Conservation (phyloP, 1,140 invertebrate genomes). For the Stegodyphus dumicola region DNA sequence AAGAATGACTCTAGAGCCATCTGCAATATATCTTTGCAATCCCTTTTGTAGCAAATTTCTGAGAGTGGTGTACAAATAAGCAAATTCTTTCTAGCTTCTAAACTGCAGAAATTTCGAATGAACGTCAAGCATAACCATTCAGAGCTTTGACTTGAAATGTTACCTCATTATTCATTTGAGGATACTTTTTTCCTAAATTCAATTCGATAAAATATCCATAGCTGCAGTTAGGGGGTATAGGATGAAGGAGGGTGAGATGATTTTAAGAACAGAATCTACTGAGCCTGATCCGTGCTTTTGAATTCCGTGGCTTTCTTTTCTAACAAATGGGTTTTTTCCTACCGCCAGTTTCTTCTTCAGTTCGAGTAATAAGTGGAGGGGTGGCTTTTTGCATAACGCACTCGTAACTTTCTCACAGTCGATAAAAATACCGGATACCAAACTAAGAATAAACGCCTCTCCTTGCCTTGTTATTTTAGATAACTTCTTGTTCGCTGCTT, state of each 20-base stretch:
- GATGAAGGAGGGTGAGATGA: not conserved
- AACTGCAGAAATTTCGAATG: not conserved
- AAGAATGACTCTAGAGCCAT: too few relatives aligned
- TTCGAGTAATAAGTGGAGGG: slow-evolving; percentile 24
- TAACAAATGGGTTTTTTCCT: too few relatives aligned
- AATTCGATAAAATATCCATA: not conserved
- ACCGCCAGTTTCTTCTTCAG: not conserved
- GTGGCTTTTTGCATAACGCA: slow-evolving; percentile 28
- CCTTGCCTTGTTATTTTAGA: slow-evolving; percentile 28
- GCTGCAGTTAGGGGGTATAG: not conserved
- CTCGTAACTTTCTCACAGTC: slow-evolving; percentile 28
- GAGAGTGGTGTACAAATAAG: not conserved
- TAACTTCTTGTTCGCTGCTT: not conserved
- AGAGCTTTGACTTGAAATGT: too few relatives aligned
- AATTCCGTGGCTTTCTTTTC: too few relatives aligned
- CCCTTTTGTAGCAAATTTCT: too few relatives aligned
- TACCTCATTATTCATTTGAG: too few relatives aligned
- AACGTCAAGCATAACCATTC: not conserved
- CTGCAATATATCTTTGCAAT: too few relatives aligned
- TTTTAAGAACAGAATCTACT: too few relatives aligned
- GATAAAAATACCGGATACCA: slow-evolving; percentile 26
- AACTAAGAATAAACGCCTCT: slow-evolving; percentile 8
- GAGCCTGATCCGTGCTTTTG: too few relatives aligned
- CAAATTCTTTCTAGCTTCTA: not conserved
- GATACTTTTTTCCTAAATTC: too few relatives aligned